Evolutionary conservation across 2,888 invertebrate species (phyloP), one percentile per base, ranked within the genome.

Genomic region (Cerastis rubricosa): DNA sequence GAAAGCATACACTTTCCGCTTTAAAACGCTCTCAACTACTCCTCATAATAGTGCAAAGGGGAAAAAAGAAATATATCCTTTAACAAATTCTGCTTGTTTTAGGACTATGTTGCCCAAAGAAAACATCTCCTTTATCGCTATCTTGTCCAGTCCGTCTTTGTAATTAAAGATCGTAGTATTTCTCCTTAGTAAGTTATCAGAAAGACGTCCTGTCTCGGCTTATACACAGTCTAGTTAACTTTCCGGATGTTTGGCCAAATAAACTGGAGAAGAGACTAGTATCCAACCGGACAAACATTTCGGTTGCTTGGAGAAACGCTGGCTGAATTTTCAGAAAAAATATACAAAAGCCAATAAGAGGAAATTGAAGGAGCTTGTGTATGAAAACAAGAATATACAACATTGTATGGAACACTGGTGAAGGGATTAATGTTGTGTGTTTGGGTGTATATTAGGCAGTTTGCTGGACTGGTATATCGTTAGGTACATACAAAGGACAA

Each of bases 111-210:
- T 17, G 3, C n/a, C 49, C 19, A 45, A 70, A 70, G 11, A 3
- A 57, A 73, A 66, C 11, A 65, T 47, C 80, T 57, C 22, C 51
- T 83, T n/a, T 72, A 80, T 57, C 64, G n/a, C 61, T 61, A 74
- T 69, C 45, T 51, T 45, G 25, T 54, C 49, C 8, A 85, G 2
- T 17, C 57, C 12, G 11, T 25, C 66, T 25, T n/a, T 76, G 61
- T 76, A 83, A 83, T 85, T 83, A 81, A 65, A 81, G 73, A 81
- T 76, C n/a, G 73, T 76, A 76, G 35, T 57, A 47, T 81, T 77
- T 79, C 65, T 71, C 65, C 76, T 61, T 64, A 76, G 64, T 54
- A 75, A 66, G 22, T 76, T 85, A 71, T 68, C 67, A 35, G 64
- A 59, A 51, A 61, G 49, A 74, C 35, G 69, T 59, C 73, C 22